phyloP scores from a whole-genome alignment of 2,113 vertebrate species.

The Gymnarchus niloticus region DNA sequence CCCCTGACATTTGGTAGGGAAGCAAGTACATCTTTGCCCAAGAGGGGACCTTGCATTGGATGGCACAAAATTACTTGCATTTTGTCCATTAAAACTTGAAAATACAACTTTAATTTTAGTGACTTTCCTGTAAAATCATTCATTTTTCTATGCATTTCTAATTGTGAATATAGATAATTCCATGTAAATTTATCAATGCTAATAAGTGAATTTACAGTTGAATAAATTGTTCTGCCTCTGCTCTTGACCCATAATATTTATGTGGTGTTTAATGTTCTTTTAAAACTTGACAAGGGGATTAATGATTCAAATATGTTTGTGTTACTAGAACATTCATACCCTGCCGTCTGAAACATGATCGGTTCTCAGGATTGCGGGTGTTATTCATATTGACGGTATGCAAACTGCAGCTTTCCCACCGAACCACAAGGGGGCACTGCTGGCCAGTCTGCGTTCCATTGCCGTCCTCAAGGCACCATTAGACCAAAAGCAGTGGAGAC shows the following conservation, averaged over 20 bases:
- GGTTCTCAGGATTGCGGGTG: background rate
- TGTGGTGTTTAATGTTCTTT: background rate
- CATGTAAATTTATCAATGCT: constrained; percentile 37
- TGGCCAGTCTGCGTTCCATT: background rate
- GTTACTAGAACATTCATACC: background rate
- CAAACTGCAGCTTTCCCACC: background rate
- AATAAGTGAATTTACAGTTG: constrained; percentile 19
- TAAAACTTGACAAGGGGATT: background rate
- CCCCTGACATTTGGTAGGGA: too few relatives aligned
- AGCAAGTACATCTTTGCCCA: too few relatives aligned
- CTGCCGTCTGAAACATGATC: too few relatives aligned
- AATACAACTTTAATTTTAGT: background rate
- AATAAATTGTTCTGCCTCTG: constrained; percentile 50
- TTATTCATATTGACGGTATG: background rate
- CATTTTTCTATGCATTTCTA: constrained; percentile 35
- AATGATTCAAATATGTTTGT: background rate
- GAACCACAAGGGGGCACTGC: background rate
- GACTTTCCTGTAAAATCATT: background rate
- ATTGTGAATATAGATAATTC: constrained; percentile 51
- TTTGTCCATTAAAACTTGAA: background rate
- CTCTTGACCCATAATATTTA: background rate
- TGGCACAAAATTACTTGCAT: background rate
- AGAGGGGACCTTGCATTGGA: too few relatives aligned
- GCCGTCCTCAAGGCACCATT: background rate
- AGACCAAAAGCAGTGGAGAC: background rate